Percentiles rank a stretch among this genome's conserved stretches.
Conservation (phyloP, 2,797 vertebrate species). For the Streptopelia turtur region DNA sequence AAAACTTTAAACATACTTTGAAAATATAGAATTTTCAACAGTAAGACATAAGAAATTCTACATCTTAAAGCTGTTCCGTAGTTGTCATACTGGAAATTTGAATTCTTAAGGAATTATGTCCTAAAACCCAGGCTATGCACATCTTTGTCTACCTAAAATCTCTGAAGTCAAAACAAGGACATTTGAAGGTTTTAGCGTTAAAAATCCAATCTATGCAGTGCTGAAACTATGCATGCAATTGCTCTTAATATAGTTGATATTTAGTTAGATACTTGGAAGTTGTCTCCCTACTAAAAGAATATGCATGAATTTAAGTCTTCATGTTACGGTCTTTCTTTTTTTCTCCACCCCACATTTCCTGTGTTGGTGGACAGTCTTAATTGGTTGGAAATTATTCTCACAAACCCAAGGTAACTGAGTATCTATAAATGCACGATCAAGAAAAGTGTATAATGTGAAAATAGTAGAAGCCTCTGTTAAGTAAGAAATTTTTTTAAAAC, state of each 20-base stretch:
- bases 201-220: neutral
- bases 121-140: neutral
- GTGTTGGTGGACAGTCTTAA: neutral
- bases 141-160: neutral
- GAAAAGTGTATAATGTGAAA: neutral
- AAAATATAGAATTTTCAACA: neutral
- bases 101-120: neutral
- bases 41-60: neutral
- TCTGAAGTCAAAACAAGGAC: neutral
- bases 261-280: neutral
- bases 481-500: neutral
- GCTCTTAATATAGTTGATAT: neutral
- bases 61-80: neutral
- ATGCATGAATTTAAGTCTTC: neutral
- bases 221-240: neutral
- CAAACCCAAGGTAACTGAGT: neutral
- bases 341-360: neutral
- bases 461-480: neutral
- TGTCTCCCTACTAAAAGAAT: neutral
- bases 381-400: neutral
- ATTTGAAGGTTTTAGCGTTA: neutral
- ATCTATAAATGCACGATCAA: neutral
- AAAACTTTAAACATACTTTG: neutral
- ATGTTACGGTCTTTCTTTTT: neutral
- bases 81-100: neutral